A percentile compares a stretch with the other conserved stretches of the same genome.
Evolutionary conservation across 2,113 vertebrate genomes (phyloP).

Genomic region (Callorhinus ursinus): DNA sequence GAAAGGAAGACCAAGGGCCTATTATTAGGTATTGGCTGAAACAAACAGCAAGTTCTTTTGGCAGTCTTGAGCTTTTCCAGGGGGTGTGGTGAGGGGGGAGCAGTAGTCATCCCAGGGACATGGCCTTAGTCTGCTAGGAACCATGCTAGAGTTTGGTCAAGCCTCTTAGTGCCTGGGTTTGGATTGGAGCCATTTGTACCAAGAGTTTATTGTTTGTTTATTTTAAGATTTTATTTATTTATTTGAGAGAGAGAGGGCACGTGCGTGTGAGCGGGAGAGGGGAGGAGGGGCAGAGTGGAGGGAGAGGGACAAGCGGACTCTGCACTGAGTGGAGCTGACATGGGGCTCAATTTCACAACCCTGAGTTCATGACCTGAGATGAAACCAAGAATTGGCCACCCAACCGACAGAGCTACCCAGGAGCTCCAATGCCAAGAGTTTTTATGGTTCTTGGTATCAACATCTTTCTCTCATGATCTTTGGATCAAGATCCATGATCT

Average conservation of each 20-base stretch:
- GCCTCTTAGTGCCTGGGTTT: not conserved
- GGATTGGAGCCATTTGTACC: not conserved
- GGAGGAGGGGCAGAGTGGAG: not conserved
- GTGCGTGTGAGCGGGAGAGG: not conserved
- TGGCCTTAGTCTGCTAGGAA: not conserved
- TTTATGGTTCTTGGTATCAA: not conserved
- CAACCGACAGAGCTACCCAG: not conserved
- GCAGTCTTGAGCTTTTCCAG: not conserved
- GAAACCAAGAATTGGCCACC: not conserved
- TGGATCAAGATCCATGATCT: not conserved
- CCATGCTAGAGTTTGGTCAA: not conserved
- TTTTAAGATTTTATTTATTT: no score
- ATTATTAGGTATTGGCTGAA: not conserved
- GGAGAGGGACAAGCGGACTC: not conserved
- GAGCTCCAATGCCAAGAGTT: not conserved
- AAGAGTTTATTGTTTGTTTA: not conserved
- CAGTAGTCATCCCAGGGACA: not conserved
- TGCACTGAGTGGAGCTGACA: not conserved
- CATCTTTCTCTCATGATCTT: not conserved
- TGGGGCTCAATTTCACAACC: not conserved
- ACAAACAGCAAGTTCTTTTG: not conserved
- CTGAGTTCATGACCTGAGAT: not conserved
- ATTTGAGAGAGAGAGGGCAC: not conserved
- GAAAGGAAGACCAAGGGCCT: not conserved
- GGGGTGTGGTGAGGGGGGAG: no score